Evolutionary conservation across 2,888 invertebrate species (phyloP).

Genomic region (Clitarchus hookeri): DNA sequence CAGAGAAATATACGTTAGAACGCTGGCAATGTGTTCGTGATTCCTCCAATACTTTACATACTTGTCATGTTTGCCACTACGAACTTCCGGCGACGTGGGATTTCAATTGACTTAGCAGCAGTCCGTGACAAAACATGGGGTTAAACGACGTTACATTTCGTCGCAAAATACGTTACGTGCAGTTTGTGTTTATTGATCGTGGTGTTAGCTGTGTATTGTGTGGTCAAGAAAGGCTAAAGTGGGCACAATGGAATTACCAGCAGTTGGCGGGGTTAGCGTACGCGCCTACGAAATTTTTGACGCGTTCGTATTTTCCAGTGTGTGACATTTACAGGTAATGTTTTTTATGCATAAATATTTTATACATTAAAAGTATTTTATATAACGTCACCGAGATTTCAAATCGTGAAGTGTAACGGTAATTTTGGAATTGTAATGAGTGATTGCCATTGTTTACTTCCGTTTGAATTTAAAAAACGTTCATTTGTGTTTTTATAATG

Average conservation of each 20-base stretch:
- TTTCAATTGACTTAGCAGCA: constrained; percentile 35
- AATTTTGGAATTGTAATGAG: not conserved
- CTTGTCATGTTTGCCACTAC: constrained; percentile 64
- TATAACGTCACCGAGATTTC: not conserved
- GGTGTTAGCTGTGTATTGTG: constrained; percentile 37
- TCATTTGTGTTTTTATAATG: not conserved
- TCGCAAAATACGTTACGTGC: constrained; percentile 34
- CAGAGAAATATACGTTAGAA: constrained; percentile 59
- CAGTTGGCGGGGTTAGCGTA: constrained; percentile 32
- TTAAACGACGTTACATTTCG: constrained; percentile 31
- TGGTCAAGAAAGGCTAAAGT: constrained; percentile 35
- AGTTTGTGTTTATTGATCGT: constrained; percentile 41
- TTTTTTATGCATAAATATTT: not conserved
- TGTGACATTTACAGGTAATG: constrained; percentile 3
- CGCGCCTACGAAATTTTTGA: constrained; percentile 20
- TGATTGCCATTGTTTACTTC: not conserved
- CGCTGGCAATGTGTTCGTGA: constrained; percentile 75
- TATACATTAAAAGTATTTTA: not conserved
- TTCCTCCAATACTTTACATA: constrained; percentile 78
- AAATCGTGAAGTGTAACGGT: not conserved
- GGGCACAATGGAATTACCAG: constrained; percentile 33
- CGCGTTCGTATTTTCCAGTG: not conserved
- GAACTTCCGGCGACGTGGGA: constrained; percentile 49
- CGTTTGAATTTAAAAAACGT: not conserved
- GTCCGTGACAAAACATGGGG: constrained; percentile 39